These are phyloP conservation scores for Wiebesia pumilae DNA, from an alignment of 1,140 invertebrate species.

Conservation along the genomic window DNA sequence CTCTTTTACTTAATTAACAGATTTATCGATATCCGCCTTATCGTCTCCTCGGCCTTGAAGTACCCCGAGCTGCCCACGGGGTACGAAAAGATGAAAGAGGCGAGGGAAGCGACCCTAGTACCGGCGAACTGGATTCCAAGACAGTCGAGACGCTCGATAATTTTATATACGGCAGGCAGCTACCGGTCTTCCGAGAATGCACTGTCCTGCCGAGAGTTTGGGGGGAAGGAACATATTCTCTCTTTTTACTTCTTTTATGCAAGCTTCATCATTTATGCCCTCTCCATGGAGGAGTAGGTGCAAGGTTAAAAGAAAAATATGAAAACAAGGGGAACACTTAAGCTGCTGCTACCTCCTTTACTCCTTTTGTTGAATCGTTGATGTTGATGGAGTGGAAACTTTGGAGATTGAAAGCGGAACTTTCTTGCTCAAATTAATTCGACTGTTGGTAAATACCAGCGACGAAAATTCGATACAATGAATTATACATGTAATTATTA, in stretches of 20 bases:
- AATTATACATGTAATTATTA: neutral
- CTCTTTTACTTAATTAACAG: slow-evolving; percentile 36
- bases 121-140: slow-evolving; percentile 4
- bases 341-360: neutral
- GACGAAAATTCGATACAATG: neutral
- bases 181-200: slow-evolving; percentile 59
- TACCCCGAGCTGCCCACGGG: neutral
- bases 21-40: slow-evolving; percentile 38
- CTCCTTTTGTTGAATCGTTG: neutral
- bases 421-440: neutral
- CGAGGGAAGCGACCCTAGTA: neutral
- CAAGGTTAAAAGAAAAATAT: neutral
- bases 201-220: neutral
- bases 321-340: slow-evolving; percentile 25
- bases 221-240: neutral
- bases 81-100: neutral
- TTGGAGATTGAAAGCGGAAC: neutral
- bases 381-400: neutral
- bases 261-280: neutral
- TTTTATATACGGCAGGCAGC: slow-evolving; percentile 48
- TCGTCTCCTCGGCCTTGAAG: slow-evolving; percentile 1
- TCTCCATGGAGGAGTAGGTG: neutral
- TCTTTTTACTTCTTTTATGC: neutral
- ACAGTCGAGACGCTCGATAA: neutral
- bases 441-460: neutral